phyloP scores from a whole-genome alignment of 2,113 vertebrate genomes.

The Peromyscus polionotus region DNA sequence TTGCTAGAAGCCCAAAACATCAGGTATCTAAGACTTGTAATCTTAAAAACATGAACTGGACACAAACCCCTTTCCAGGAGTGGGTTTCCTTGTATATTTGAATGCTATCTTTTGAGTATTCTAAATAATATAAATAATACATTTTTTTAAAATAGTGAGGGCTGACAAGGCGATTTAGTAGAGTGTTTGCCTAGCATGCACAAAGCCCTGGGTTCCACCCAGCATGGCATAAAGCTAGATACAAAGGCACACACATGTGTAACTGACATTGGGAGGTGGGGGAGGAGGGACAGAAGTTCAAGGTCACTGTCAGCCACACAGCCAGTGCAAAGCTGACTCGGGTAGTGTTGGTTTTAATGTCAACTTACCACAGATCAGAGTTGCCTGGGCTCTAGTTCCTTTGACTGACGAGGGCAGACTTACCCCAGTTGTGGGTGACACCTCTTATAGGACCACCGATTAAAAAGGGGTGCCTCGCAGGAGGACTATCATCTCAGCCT shows the following conservation, averaged over 20 bases:
- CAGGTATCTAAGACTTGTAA: background rate
- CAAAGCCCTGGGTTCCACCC: background rate
- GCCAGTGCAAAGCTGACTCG: no score
- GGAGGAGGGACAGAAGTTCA: background rate
- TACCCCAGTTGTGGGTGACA: background rate
- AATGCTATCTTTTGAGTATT: constrained; percentile 36
- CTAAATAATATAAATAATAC: background rate
- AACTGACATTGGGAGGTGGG: background rate
- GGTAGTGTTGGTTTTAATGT: background rate
- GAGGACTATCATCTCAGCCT: background rate
- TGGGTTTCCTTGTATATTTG: background rate
- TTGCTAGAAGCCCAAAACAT: background rate
- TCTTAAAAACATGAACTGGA: constrained; percentile 24
- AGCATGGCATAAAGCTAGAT: background rate
- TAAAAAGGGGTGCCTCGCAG: background rate
- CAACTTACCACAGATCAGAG: background rate
- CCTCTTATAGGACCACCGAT: background rate
- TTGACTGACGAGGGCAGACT: background rate
- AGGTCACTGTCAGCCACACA: background rate
- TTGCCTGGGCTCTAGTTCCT: background rate
- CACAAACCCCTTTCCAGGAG: background rate
- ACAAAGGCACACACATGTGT: no score
- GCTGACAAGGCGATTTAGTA: background rate
- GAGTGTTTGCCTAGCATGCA: background rate
- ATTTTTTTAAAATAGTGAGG: background rate